These are phyloP conservation scores for Drosophila lowei DNA, from an alignment of 1,140 invertebrate species.

Conservation along the genomic window DNA sequence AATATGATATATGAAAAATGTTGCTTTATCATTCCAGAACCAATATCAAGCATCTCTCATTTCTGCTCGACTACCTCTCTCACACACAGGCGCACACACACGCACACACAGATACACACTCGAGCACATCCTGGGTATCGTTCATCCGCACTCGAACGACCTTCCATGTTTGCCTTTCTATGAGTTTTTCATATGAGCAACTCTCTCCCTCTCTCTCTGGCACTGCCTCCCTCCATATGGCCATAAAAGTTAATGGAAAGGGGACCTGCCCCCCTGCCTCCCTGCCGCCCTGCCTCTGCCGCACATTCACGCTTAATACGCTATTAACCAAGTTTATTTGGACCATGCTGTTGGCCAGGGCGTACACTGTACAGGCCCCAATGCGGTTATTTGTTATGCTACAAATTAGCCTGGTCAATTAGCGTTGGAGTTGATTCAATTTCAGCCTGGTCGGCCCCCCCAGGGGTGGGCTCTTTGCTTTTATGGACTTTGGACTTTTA, in stretches of 20 bases:
- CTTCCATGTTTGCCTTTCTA: constrained; percentile 30
- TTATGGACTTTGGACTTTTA: constrained; percentile 37
- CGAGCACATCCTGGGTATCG: constrained; percentile 7
- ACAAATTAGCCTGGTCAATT: constrained; percentile 68
- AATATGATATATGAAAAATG: constrained; percentile 21
- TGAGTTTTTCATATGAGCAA: constrained; percentile 31
- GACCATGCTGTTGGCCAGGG: constrained; percentile 24
- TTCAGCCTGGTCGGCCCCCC: constrained; percentile 16
- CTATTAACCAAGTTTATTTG: constrained; percentile 61
- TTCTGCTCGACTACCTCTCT: constrained; percentile 36
- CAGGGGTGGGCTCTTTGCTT: constrained; percentile 13
- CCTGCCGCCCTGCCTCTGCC: background rate
- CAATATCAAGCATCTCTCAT: constrained; percentile 27
- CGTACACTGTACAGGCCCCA: constrained; percentile 2
- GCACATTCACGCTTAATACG: constrained; percentile 40
- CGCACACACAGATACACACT: background rate
- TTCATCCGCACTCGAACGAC: constrained; percentile 27
- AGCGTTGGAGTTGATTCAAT: constrained; percentile 65
- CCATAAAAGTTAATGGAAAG: constrained; percentile 44
- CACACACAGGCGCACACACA: background rate
- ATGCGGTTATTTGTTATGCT: constrained; percentile 68
- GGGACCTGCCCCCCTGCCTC: background rate
- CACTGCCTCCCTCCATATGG: constrained; percentile 11
- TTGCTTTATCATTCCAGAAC: constrained; percentile 15
- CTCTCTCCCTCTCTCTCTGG: background rate